Conservation (phyloP, 2,113 vertebrate genomes). For the Perognathus longimembris region DNA sequence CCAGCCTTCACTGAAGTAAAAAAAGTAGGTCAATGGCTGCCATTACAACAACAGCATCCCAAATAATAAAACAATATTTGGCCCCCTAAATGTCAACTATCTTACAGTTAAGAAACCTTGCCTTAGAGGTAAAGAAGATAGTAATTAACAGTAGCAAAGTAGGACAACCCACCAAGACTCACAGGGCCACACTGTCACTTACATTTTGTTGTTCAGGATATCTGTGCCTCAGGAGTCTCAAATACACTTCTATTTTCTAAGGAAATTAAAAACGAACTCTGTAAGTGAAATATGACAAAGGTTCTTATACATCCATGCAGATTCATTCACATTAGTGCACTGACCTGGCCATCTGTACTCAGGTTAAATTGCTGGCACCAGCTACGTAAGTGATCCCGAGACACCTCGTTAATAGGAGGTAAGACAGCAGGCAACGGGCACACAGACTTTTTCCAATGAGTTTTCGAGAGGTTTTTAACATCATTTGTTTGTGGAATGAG, state of each 20-base stretch:
- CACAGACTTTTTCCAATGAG: no score
- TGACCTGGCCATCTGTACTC: constrained; percentile 70
- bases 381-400: constrained; percentile 38
- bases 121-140: not conserved
- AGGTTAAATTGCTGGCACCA: constrained; percentile 70
- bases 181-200: not conserved
- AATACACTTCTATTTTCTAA: constrained; percentile 74
- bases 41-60: not conserved
- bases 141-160: not conserved
- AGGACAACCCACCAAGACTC: not conserved
- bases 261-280: constrained; percentile 24
- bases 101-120: not conserved
- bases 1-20: no score
- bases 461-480: rapidly evolving
- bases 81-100: not conserved
- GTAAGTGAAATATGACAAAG: not conserved
- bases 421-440: not conserved
- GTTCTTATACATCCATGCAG: not conserved
- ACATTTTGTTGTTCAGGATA: constrained; percentile 57
- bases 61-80: not conserved
- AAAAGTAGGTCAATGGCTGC: not conserved
- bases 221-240: constrained; percentile 53
- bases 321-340: not conserved
- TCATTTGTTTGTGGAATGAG: not conserved
- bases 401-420: constrained; percentile 62